A percentile compares a stretch with the other conserved stretches of the same genome.
Conservation (phyloP, 1,140 invertebrate species). For the Diorhabda sublineata region DNA sequence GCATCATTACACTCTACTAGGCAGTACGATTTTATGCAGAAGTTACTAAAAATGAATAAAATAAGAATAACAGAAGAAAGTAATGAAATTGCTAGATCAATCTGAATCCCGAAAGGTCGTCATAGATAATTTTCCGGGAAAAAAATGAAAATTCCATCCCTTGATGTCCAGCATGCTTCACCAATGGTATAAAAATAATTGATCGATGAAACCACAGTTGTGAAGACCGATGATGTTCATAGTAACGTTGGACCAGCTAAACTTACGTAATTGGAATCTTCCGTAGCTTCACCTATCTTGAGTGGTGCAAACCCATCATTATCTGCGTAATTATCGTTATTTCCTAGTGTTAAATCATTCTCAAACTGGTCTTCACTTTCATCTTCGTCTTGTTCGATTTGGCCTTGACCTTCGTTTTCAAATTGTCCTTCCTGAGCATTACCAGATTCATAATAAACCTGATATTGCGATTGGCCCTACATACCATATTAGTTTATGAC, state of each 20-base stretch:
- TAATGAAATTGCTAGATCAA: too few relatives aligned
- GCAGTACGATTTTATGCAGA: too few relatives aligned
- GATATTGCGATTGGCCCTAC: too few relatives aligned
- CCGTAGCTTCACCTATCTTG: neutral
- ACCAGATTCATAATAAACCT: too few relatives aligned
- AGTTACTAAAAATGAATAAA: too few relatives aligned
- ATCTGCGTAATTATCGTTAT: neutral
- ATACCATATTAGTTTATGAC: too few relatives aligned
- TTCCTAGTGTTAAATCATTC: neutral
- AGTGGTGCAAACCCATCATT: neutral
- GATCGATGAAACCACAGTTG: neutral
- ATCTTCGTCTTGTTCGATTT: neutral
- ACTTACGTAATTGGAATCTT: neutral
- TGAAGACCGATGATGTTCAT: neutral
- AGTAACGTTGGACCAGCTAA: neutral
- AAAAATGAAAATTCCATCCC: constrained; percentile 1
- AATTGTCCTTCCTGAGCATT: neutral
- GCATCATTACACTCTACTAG: too few relatives aligned
- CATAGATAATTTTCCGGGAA: neutral
- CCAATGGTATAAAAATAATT: neutral
- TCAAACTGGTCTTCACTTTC: neutral
- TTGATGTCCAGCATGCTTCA: neutral
- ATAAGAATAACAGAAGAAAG: too few relatives aligned
- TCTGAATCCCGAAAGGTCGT: too few relatives aligned
- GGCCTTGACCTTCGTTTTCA: neutral